Evolutionary conservation across 2,797 vertebrate species (phyloP).

Genomic region (Chrysocyon brachyurus): DNA sequence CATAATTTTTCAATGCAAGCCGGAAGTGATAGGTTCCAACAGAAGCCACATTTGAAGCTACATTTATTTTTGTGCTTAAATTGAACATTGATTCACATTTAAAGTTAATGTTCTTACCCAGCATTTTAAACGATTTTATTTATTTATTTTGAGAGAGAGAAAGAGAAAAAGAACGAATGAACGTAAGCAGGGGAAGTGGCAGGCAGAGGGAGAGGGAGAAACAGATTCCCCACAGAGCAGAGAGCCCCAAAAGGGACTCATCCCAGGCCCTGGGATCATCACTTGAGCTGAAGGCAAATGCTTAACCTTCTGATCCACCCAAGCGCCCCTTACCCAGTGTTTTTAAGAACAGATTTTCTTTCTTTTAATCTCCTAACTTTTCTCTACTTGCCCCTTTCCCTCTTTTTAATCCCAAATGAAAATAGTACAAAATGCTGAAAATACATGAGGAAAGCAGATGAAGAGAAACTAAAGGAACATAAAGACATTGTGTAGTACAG

Average conservation of each 20-base stretch:
- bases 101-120: not conserved
- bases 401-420: conserved; percentile 11
- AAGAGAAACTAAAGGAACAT: conserved; percentile 26
- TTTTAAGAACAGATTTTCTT: conserved; percentile 33
- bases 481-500: not conserved
- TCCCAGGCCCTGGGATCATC: too few relatives aligned
- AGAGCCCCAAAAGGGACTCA: too few relatives aligned
- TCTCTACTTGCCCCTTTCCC: not conserved
- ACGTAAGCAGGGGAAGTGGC: too few relatives aligned
- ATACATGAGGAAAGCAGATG: not conserved
- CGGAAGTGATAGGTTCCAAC: not conserved
- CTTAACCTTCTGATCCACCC: too few relatives aligned
- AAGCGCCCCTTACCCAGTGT: not conserved
- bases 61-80: conserved; percentile 40
- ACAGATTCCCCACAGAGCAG: too few relatives aligned
- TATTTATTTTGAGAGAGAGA: too few relatives aligned
- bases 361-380: not conserved
- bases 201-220: too few relatives aligned
- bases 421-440: conserved; percentile 48
- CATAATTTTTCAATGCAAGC: not conserved
- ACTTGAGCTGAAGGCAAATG: too few relatives aligned
- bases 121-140: not conserved
- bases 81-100: not conserved
- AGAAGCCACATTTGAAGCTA: not conserved
- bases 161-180: too few relatives aligned